Evolutionary conservation across 2,888 invertebrate species (phyloP), one percentile per base, ranked within the genome.

Genomic region (Corbicula japonica): DNA sequence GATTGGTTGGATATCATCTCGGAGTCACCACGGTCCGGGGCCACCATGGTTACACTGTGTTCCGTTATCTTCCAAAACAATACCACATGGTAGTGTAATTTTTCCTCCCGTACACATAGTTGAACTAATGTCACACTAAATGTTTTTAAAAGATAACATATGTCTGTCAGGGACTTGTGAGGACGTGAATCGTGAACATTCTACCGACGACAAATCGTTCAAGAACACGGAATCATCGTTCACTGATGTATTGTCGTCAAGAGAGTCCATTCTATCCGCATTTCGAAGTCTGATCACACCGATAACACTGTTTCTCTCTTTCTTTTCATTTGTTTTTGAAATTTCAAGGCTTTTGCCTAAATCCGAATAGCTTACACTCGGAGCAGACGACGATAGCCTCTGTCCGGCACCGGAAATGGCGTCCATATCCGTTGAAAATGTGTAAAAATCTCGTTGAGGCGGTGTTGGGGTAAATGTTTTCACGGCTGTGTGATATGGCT

Each of bases 181-280:
- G 2, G 41, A n/a, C 32, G 62, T 18, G 23, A 41, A 28, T 41
- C 21, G 87, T 44, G 46, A 65, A n/a, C 41, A 26, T 34, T 69
- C 48, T 12, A 69, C 56, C 6, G 72, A 61, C 38, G 72, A 72
- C 46, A 72, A 52, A 44, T 72, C 66, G 46, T 77, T 73, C 44
- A 68, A 23, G 15, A 54, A 77, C 41, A 35, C 30, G 23, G 54
- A 54, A 54, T 41, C 52, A 38, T 38, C 30, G 26, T 48, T 34
- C 8, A 66, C 28, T 6, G 54, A 41, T 28, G 54, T 18, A 52
- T 5, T 54, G 18, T n/a, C 66, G 15, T 38, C 38, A 18, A 30
- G 18, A 4, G 66, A 66, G 21, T 28, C 38, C 12, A 15, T n/a
- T 18, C 28, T 34, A 18, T 65, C 44, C 28, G 26, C 38, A 6